Percentiles rank a stretch among this genome's conserved stretches.
Evolutionary conservation across 1,140 invertebrate species (phyloP).

Genomic region (Ceratina calcarata): DNA sequence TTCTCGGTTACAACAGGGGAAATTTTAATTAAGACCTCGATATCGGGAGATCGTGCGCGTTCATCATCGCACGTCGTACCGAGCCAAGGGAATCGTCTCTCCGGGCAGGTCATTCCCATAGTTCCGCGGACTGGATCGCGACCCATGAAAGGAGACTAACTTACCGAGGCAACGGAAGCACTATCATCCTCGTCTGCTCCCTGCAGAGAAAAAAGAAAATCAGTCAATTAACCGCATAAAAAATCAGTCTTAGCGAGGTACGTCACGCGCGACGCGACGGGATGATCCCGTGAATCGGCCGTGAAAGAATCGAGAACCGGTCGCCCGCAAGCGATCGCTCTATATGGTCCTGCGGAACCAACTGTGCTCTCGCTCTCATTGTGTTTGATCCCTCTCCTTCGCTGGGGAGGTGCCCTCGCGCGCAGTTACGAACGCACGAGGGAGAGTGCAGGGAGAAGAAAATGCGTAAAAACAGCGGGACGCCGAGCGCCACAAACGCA

Average conservation of each 20-base stretch:
- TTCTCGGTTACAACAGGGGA: slow-evolving; percentile 8
- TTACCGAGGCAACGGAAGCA: slow-evolving; percentile 85
- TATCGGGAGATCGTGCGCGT: slow-evolving; percentile 42
- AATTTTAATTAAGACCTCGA: slow-evolving; percentile 65
- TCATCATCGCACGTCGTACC: slow-evolving; percentile 42
- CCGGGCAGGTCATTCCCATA: background rate
- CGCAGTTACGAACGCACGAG: background rate
- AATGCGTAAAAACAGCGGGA: slow-evolving; percentile 75
- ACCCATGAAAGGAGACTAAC: slow-evolving; percentile 67
- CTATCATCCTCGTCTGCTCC: slow-evolving; percentile 86
- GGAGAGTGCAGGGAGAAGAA: slow-evolving; percentile 57
- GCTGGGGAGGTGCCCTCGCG: slow-evolving; percentile 5
- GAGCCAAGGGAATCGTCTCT: slow-evolving; percentile 36
- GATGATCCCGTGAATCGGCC: background rate
- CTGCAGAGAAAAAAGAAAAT: slow-evolving; percentile 81
- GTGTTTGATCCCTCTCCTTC: background rate
- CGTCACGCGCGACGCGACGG: slow-evolving; percentile 45
- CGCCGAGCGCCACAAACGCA: slow-evolving; percentile 69
- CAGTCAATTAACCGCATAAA: slow-evolving; percentile 40
- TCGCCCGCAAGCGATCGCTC: slow-evolving; percentile 47
- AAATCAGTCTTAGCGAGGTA: slow-evolving; percentile 61
- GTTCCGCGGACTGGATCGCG: slow-evolving; percentile 8
- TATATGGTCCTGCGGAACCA: slow-evolving; percentile 46
- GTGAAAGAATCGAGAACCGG: slow-evolving; percentile 47
- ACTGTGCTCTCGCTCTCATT: background rate